phyloP scores from a whole-genome alignment of 2,797 vertebrate species.

The Aplochiton taeniatus region DNA sequence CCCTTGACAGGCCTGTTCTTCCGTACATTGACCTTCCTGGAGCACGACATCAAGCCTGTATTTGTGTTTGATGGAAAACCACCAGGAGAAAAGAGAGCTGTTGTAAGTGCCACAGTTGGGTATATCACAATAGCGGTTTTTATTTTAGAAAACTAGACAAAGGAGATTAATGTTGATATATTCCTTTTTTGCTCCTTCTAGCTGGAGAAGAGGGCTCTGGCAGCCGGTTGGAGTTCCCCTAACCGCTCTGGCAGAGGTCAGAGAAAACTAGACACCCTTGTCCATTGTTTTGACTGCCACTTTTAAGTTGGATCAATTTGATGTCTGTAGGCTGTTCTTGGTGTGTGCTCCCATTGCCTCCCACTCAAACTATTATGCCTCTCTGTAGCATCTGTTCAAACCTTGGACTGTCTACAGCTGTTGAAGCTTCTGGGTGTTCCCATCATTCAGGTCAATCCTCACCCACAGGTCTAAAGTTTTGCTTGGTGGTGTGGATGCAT shows the following conservation, averaged over 20 bases:
- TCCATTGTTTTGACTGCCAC: background rate
- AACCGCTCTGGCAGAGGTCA: slow-evolving; percentile 58
- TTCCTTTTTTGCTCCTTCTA: slow-evolving; percentile 37
- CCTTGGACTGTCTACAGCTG: slow-evolving; percentile 67
- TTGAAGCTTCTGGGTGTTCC: slow-evolving; percentile 79
- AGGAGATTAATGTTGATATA: background rate
- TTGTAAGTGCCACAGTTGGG: slow-evolving; percentile 62
- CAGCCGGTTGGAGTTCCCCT: slow-evolving; percentile 49
- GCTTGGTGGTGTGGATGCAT: background rate
- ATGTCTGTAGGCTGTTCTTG: background rate
- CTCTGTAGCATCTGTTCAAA: slow-evolving; percentile 60
- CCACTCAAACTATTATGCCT: background rate
- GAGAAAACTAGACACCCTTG: background rate
- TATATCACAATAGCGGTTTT: background rate
- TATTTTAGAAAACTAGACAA: background rate
- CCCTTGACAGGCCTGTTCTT: slow-evolving; percentile 78
- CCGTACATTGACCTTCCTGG: slow-evolving; percentile 80
- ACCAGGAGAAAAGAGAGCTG: slow-evolving; percentile 72
- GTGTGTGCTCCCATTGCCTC: background rate
- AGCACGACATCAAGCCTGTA: slow-evolving; percentile 81
- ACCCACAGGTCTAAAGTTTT: background rate
- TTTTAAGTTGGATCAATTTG: background rate
- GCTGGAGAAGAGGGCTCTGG: slow-evolving; percentile 73
- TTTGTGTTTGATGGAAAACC: slow-evolving; percentile 84
- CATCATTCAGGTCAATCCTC: slow-evolving; percentile 67